Evolutionary conservation across 2,113 vertebrate genomes (phyloP).

Genomic region (Tragelaphus imberbis): DNA sequence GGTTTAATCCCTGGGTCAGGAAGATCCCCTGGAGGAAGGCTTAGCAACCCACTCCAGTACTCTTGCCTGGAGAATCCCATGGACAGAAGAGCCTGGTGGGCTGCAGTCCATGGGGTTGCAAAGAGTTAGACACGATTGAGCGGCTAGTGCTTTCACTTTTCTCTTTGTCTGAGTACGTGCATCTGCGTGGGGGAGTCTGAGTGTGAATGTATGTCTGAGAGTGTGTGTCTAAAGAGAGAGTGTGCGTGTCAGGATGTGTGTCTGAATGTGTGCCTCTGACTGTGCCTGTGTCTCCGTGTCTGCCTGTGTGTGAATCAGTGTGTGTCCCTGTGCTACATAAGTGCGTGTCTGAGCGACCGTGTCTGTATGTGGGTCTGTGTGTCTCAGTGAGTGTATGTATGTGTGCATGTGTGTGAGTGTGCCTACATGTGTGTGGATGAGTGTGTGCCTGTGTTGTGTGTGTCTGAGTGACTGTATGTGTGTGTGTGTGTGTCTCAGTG

Average conservation of each 20-base stretch:
- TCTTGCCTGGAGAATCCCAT: neutral
- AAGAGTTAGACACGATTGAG: neutral
- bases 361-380: neutral
- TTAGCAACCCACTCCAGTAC: neutral
- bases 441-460: neutral
- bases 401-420: neutral
- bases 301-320: neutral
- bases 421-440: neutral
- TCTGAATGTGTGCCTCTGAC: neutral
- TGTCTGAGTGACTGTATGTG: neutral
- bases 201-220: neutral
- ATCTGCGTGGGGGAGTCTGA: neutral
- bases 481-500: neutral
- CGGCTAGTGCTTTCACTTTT: accelerated
- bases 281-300: neutral
- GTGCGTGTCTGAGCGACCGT: neutral
- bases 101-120: neutral
- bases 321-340: neutral
- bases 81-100: neutral
- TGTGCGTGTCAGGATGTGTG: neutral
- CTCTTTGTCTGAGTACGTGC: neutral
- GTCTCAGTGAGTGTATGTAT: neutral
- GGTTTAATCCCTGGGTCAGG: neutral
- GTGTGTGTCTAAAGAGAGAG: neutral
- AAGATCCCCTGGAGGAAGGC: neutral